These are phyloP conservation scores for Neoascia interrupta DNA, from an alignment of 2,888 invertebrate genomes.

Conservation along the genomic window DNA sequence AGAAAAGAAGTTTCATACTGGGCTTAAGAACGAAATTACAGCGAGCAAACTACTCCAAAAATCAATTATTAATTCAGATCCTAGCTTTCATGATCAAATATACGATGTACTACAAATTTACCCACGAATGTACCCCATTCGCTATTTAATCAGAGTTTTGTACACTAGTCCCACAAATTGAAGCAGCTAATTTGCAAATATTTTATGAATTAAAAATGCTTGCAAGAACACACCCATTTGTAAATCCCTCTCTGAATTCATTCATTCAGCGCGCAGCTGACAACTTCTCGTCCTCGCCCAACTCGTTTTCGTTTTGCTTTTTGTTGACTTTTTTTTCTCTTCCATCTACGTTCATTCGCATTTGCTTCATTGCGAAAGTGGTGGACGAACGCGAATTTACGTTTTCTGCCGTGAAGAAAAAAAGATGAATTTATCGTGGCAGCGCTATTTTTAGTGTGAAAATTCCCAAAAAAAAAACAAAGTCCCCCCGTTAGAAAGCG, in stretches of 20 bases:
- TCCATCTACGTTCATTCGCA: constrained; percentile 41
- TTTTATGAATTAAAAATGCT: not conserved
- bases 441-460: constrained; percentile 31
- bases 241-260: constrained; percentile 9
- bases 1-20: too few species aligned
- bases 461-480: not conserved
- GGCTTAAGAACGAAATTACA: too few species aligned
- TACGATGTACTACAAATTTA: too few species aligned
- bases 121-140: too few species aligned
- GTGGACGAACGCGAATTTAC: constrained; percentile 33
- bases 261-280: constrained; percentile 28
- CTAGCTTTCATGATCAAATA: too few species aligned
- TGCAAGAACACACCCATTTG: not conserved
- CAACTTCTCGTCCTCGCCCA: constrained; percentile 35
- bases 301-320: constrained; percentile 50
- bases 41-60: too few species aligned
- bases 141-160: too few species aligned
- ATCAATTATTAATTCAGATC: too few species aligned
- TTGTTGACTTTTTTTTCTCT: constrained; percentile 34
- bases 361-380: constrained; percentile 39
- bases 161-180: too few species aligned
- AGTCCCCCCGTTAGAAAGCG: too few species aligned
- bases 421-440: constrained; percentile 23
- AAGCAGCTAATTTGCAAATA: too few species aligned
- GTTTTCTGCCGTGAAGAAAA: constrained; percentile 33